Conservation (phyloP, 2,888 invertebrate species). For the Litoditis marina region DNA sequence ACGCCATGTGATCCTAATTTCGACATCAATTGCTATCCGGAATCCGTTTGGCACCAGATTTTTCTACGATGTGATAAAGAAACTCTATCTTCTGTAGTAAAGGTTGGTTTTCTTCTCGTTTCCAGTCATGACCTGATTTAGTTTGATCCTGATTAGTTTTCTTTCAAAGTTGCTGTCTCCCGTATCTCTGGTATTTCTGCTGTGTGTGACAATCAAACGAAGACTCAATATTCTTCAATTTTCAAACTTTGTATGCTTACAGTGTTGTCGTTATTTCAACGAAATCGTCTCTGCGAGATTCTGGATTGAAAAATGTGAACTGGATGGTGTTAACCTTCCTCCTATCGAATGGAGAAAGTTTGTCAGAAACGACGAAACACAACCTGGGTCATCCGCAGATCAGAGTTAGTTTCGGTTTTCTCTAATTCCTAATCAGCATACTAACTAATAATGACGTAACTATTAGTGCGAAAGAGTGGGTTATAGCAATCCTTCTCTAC, state of each 20-base stretch:
- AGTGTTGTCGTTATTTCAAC: neutral
- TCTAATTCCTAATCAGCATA: neutral
- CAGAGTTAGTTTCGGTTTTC: neutral
- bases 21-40: neutral
- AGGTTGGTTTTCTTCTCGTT: neutral
- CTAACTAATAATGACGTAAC: too few species aligned
- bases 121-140: too few species aligned
- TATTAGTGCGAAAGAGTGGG: too few species aligned
- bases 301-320: conserved; percentile 3
- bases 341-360: conserved; percentile 7
- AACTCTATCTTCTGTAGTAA: neutral
- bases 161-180: too few species aligned
- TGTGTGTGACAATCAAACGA: too few species aligned
- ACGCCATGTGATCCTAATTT: too few species aligned
- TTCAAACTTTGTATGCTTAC: neutral
- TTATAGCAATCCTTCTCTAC: too few species aligned
- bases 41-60: conserved; percentile 5
- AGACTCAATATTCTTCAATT: neutral
- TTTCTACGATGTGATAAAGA: conserved; percentile 8
- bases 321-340: neutral
- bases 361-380: neutral
- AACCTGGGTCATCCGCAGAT: neutral
- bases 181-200: too few species aligned
- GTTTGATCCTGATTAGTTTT: too few species aligned
- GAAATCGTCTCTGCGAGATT: neutral